These are phyloP conservation scores for Rhinolophus ferrumequinum DNA, from an alignment of 2,113 vertebrate genomes.

Conservation along the genomic window DNA sequence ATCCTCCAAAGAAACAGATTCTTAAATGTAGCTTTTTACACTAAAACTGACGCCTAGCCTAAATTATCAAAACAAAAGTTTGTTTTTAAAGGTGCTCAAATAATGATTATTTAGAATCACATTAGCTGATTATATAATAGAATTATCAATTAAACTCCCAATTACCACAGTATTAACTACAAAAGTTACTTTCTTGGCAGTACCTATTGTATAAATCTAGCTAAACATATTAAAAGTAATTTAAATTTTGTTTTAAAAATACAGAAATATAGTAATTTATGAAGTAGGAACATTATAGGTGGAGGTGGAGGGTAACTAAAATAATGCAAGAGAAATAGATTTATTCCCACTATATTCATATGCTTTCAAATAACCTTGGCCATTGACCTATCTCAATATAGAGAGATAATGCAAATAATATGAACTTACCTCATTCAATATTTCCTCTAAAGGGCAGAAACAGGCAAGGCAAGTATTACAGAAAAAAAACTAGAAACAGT, in stretches of 20 bases:
- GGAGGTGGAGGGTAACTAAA: background rate
- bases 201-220: constrained; percentile 45
- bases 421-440: background rate
- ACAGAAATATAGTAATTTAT: constrained; percentile 41
- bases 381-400: constrained; percentile 29
- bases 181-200: background rate
- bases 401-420: constrained; percentile 32
- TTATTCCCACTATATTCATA: constrained; percentile 47
- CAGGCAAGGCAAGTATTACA: background rate
- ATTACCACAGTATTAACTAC: constrained; percentile 42
- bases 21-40: constrained; percentile 67
- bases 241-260: constrained; percentile 43
- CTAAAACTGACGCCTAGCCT: constrained; percentile 61
- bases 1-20: constrained; percentile 73
- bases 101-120: constrained; percentile 49
- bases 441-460: constrained; percentile 5
- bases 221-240: constrained; percentile 59
- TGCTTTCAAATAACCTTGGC: constrained; percentile 24
- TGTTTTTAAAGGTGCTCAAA: constrained; percentile 63
- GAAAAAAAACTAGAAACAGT: constrained; percentile 31
- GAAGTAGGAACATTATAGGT: background rate
- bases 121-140: constrained; percentile 34
- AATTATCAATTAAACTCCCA: constrained; percentile 54
- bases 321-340: constrained; percentile 31
- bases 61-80: constrained; percentile 42